Percentiles rank a stretch among this genome's conserved stretches.
Evolutionary conservation across 2,113 vertebrate species (phyloP).

Genomic region (Tylochromis polylepis): DNA sequence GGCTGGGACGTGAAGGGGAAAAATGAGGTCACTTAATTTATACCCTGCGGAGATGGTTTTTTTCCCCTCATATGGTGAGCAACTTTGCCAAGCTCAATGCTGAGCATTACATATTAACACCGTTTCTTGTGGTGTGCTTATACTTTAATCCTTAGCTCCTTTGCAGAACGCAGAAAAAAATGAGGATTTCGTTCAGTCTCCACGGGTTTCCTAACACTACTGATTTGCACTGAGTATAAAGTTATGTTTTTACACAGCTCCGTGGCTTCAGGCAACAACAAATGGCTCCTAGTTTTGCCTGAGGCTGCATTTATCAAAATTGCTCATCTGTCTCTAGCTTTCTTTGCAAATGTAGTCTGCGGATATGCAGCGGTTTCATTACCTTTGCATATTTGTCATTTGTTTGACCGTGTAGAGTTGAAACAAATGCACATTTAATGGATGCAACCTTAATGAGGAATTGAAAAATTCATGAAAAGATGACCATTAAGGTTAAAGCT

Average conservation of each 20-base stretch:
- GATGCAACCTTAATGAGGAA: conserved; percentile 39
- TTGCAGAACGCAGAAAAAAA: not conserved
- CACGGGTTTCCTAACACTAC: not conserved
- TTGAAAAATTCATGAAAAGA: conserved; percentile 54
- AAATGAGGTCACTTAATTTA: conserved; percentile 41
- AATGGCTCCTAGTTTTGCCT: conserved; percentile 34
- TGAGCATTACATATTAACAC: not conserved
- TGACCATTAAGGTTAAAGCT: conserved; percentile 52
- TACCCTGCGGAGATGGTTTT: not conserved
- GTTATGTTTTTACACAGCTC: not conserved
- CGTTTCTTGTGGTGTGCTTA: not conserved
- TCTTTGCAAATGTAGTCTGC: conserved; percentile 39
- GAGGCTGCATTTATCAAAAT: conserved; percentile 48
- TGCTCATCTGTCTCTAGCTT: conserved; percentile 29
- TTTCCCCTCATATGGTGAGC: not conserved
- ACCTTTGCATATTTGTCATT: conserved; percentile 15
- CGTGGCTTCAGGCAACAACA: conserved; percentile 40
- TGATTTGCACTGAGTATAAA: conserved; percentile 1
- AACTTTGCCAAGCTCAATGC: not conserved
- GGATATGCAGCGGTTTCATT: conserved; percentile 21
- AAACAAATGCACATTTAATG: conserved; percentile 52
- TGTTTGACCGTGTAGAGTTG: conserved; percentile 4
- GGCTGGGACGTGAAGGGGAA: not conserved
- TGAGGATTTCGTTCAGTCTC: not conserved
- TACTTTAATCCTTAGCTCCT: conserved; percentile 6